Conservation (phyloP, 2,113 vertebrate genomes). For the Hydrochoerus hydrochaeris region DNA sequence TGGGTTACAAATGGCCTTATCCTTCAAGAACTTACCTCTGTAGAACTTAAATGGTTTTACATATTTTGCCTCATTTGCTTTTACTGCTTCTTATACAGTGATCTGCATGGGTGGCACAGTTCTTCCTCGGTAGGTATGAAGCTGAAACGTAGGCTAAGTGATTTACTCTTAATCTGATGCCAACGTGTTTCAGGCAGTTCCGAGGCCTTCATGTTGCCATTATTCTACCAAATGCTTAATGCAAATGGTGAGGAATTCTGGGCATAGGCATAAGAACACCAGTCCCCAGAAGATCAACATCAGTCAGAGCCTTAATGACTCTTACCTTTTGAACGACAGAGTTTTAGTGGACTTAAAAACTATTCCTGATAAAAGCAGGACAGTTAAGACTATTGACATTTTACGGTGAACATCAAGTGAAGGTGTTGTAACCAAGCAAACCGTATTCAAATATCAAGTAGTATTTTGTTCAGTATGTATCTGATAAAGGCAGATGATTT, state of each 20-base stretch:
- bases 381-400: constrained; percentile 42
- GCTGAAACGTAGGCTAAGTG: not conserved
- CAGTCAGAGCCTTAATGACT: constrained; percentile 17
- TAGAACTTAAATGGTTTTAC: constrained; percentile 34
- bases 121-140: constrained; percentile 20
- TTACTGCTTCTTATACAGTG: constrained; percentile 25
- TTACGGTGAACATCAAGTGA: constrained; percentile 26
- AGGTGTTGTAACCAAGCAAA: constrained; percentile 47
- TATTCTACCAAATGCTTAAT: constrained; percentile 22
- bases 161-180: constrained; percentile 59
- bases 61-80: constrained; percentile 59
- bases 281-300: constrained; percentile 58
- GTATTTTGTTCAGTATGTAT: constrained; percentile 54
- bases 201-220: constrained; percentile 57
- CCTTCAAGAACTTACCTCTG: constrained; percentile 41
- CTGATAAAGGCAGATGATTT: constrained; percentile 76
- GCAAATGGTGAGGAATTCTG: constrained; percentile 17
- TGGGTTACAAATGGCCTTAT: constrained; percentile 53
- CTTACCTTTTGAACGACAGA: constrained; percentile 61
- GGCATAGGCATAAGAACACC: constrained; percentile 37
- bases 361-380: constrained; percentile 57
- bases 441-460: constrained; percentile 66
- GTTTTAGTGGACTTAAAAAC: constrained; percentile 66
- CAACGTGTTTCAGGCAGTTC: not conserved
- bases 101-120: constrained; percentile 18